Base-by-base conservation (phyloP, 2,113 vertebrate genomes). In the Thomomys bottae region DNA sequence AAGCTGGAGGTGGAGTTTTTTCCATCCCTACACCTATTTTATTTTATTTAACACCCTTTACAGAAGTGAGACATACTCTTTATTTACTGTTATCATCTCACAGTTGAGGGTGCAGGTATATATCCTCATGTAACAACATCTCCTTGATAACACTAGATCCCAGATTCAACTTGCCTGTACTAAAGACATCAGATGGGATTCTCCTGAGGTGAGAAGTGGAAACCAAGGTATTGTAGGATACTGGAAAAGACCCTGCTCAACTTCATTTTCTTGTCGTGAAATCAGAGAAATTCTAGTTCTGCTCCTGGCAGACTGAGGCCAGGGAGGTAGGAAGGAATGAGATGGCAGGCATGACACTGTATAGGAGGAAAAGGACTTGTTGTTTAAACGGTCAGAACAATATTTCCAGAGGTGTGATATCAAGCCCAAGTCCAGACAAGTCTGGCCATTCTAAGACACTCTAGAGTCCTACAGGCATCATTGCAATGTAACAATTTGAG, bases 381-480 rank as follows among this genome's bases (percentile, higher is more conserved):
- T 63, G 24, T 26, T 4, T 28, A 21, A 26, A 20, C 89, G 45
- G 70, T 89, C 72, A 76, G 11, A 3, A 8, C 28, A 18, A 0
- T 57, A 20, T 94, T 79, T 54, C 66, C 66, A 84, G 18, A 36
- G 40, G 54, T 89, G 23, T 67, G 59, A 32, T 28, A 26, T 6
- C 34, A 84, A 84, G 80, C 3, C 59, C n/a, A 81, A 2, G 45
- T 81, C 93, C 63, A 72, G 23, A 49, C 45, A 87, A 92, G 78
- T 24, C 18, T 32, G 8, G 49, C 26, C 14, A 24, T 71, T 77
- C 84, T 54, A 76, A 70, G 78, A 61, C 8, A 45, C 66, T 18
- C 72, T 17, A 67, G 38, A 87, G 4, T 76, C 2, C 20, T 86
- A 91, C 71, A 76, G 63, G 89, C 76, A 26, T 40, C 2, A 87